Evolutionary conservation across 1,140 invertebrate genomes (phyloP).

Genomic region (Bombyx mandarina): DNA sequence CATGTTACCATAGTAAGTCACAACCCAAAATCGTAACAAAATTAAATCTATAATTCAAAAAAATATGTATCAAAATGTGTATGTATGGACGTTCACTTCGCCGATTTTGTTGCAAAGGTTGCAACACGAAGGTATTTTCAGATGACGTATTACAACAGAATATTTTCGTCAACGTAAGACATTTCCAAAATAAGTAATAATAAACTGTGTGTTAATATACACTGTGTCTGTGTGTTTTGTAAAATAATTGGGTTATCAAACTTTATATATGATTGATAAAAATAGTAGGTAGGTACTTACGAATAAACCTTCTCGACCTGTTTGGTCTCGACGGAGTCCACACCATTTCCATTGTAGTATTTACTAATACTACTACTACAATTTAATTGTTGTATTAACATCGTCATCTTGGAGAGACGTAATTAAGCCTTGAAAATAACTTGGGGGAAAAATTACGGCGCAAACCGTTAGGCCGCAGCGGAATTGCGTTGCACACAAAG

Average conservation of each 20-base stretch:
- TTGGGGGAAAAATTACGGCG: conserved; percentile 52
- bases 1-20: too few species aligned
- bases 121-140: conserved; percentile 15
- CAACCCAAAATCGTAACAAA: too few species aligned
- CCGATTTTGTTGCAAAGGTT: conserved; percentile 7
- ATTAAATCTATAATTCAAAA: background rate
- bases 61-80: background rate
- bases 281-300: conserved; percentile 34
- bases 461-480: conserved; percentile 31
- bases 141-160: conserved; percentile 22
- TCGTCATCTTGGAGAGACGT: conserved; percentile 63
- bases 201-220: too few species aligned
- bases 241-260: too few species aligned
- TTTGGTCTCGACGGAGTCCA: conserved; percentile 39
- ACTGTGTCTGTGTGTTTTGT: too few species aligned
- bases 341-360: conserved; percentile 46
- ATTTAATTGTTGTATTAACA: conserved; percentile 66
- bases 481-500: conserved; percentile 45
- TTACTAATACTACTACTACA: conserved; percentile 65
- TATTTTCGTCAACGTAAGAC: too few species aligned
- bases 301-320: conserved; percentile 30
- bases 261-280: background rate
- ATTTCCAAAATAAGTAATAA: background rate
- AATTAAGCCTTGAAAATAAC: conserved; percentile 56
- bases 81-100: background rate